These are phyloP conservation scores for Zalophus californianus DNA, from an alignment of 2,797 vertebrate genomes.

Conservation along the genomic window DNA sequence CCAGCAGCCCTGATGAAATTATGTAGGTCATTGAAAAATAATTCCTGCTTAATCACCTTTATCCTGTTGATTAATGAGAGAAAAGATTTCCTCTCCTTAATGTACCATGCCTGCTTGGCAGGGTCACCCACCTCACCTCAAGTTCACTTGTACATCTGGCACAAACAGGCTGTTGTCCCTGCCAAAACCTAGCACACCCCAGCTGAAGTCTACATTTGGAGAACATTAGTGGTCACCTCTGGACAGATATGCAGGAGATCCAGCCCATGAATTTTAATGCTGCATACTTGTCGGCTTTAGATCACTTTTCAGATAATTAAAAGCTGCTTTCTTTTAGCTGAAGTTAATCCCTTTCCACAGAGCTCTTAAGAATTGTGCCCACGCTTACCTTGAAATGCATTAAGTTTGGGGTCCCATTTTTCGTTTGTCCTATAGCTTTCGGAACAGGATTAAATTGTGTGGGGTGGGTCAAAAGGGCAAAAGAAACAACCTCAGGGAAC, in stretches of 20 bases:
- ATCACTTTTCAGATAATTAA: slow-evolving; percentile 59
- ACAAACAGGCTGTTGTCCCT: not conserved
- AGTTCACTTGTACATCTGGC: slow-evolving; percentile 13
- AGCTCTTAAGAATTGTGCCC: slow-evolving; percentile 37
- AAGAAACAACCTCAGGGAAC: not conserved
- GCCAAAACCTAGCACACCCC: not conserved
- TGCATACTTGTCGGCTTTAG: not conserved
- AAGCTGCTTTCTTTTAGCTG: slow-evolving; percentile 45
- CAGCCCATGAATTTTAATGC: slow-evolving; percentile 16
- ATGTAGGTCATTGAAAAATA: slow-evolving; percentile 89
- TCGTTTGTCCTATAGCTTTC: slow-evolving; percentile 3
- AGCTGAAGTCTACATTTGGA: not conserved
- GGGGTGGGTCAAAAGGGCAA: not conserved
- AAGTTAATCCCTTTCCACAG: not conserved
- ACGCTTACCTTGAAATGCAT: slow-evolving; percentile 40
- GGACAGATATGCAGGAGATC: slow-evolving; percentile 23
- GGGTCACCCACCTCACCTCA: slow-evolving; percentile 54
- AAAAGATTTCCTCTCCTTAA: slow-evolving; percentile 71
- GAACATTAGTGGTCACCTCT: not conserved
- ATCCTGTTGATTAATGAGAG: slow-evolving; percentile 75
- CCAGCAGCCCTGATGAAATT: slow-evolving; percentile 73
- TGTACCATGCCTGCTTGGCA: slow-evolving; percentile 59
- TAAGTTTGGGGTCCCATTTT: slow-evolving; percentile 39
- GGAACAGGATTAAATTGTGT: not conserved
- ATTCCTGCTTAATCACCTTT: slow-evolving; percentile 87